phyloP scores from a whole-genome alignment of 2,113 vertebrate species.

The Alectura lathami region DNA sequence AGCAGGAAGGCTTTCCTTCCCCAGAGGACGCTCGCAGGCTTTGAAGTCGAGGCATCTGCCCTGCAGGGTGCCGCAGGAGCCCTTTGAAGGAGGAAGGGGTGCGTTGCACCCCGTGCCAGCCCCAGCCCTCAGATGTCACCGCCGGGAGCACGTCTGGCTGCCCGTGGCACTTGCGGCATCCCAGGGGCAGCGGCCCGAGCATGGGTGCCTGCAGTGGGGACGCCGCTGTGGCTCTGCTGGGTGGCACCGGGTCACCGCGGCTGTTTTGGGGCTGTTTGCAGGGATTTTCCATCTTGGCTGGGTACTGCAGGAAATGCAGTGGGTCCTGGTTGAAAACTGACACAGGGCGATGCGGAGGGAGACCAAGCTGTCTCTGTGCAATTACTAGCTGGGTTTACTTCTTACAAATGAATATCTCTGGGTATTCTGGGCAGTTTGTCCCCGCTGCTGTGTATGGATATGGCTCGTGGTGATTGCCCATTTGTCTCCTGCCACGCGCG shows the following conservation, averaged over 20 bases:
- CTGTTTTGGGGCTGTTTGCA: not conserved
- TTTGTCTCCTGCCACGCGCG: not conserved
- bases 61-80: not conserved
- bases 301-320: not conserved
- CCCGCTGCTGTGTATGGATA: not conserved
- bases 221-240: not conserved
- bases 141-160: no score
- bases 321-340: not conserved
- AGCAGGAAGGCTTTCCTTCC: not conserved
- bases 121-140: not conserved
- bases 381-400: not conserved
- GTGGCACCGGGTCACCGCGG: not conserved
- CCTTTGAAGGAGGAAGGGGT: constrained; percentile 43
- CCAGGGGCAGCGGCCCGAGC: not conserved
- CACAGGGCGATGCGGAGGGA: not conserved
- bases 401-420: not conserved
- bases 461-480: not conserved
- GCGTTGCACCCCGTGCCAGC: not conserved
- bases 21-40: not conserved
- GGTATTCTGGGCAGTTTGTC: not conserved
- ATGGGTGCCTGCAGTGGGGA: no score
- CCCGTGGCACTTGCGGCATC: not conserved
- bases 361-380: not conserved
- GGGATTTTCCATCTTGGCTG: not conserved
- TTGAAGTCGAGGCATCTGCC: not conserved